A percentile compares a stretch with the other conserved stretches of the same genome.
Conservation (phyloP, 2,797 vertebrate species). For the Sylvia borin region DNA sequence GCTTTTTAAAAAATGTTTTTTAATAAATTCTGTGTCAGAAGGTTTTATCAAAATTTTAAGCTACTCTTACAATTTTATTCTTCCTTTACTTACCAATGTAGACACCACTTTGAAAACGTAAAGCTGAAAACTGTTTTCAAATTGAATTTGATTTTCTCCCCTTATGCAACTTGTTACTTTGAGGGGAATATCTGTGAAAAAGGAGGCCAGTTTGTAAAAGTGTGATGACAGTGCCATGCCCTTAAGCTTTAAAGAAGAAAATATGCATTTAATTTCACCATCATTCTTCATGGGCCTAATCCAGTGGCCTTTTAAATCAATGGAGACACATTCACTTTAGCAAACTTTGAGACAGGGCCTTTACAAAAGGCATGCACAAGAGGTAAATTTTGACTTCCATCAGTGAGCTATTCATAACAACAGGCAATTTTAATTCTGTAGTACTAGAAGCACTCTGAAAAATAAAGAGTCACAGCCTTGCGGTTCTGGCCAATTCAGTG, state of each 20-base stretch:
- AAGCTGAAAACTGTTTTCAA: conserved; percentile 49
- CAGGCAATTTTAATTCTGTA: neutral
- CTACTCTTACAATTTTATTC: neutral
- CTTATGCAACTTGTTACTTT: conserved; percentile 31
- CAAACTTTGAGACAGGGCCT: neutral
- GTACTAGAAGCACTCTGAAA: neutral
- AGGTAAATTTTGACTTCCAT: neutral
- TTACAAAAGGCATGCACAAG: neutral
- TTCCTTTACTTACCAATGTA: conserved; percentile 24
- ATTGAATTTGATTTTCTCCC: conserved; percentile 34
- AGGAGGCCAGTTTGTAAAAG: neutral
- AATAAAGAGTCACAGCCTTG: neutral
- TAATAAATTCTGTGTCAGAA: neutral
- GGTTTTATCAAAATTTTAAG: neutral
- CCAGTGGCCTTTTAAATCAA: neutral
- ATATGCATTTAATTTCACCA: neutral
- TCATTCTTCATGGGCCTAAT: neutral
- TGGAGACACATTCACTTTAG: neutral
- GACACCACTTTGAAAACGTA: neutral
- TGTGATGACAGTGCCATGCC: neutral
- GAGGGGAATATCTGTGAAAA: conserved; percentile 26
- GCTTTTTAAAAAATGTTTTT: neutral
- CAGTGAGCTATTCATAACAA: neutral
- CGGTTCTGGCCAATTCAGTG: neutral
- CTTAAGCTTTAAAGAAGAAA: neutral